Evolutionary conservation across 2,797 vertebrate genomes (phyloP), one percentile per base, ranked within the genome.

Genomic region (Sciurus vulgaris): DNA sequence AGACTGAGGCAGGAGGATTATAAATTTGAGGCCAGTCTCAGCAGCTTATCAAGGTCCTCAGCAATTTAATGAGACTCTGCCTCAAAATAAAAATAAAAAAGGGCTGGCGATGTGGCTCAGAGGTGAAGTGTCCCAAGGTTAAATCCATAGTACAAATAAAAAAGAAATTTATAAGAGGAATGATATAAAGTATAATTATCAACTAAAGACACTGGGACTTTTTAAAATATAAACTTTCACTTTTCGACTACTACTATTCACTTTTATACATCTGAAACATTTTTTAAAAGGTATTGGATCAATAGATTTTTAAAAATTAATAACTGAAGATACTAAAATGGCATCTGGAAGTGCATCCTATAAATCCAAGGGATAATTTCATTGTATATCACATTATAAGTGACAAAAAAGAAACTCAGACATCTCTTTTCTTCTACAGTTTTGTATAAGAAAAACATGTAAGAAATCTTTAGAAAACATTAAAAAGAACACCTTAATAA

Each of bases 381-480:
- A 47, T 12, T 41, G 47, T 72, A 1, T 20, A 87, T 59, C n/a
- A 79, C 11, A 92, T 77, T 76, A 44, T 74, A 63, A 93, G 72
- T 79, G 26, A 17, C 33, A 61, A 88, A 89, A 88, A 86, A 49
- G 59, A 73, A 41, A 4, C 13, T 89, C 49, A 84, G 12, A 72
- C 61, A 78, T 1, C 10, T 78, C 84, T 38, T 38, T 38, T 38
- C 38, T 38, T 38, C 38, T 38, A 82, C 2, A 86, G 33, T 86
- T 91, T 28, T 49, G 33, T 67, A 26, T 91, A 67, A 56, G n/a
- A 51, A 94, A 92, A 86, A 76, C 33, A 93, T 0, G 70, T 0
- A 76, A 26, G 69, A 85, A 93, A 63, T 44, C 33, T 70, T 96
- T 54, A 79, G 86, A 92, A 94, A 91, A 86, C 33, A 38, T 67